Base-by-base conservation (phyloP, 2,797 vertebrate genomes). In the Jordanella pulchra region DNA sequence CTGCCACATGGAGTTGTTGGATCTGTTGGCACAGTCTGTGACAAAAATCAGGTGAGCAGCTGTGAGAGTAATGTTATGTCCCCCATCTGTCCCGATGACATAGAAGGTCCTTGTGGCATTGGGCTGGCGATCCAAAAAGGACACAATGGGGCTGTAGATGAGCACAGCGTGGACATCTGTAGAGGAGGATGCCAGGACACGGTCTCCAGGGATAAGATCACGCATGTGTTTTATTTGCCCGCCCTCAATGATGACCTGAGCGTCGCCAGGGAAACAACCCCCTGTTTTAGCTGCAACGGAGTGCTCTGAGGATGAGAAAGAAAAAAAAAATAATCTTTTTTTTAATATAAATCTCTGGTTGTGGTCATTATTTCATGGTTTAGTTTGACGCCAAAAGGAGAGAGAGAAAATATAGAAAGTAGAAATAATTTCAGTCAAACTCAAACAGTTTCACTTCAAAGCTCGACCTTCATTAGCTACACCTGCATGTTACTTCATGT, bases 221-320 rank as follows among this genome's bases (percentile, higher is more conserved):
- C 91, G 92, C 91, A 99, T 90, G 0, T 90, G 90, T 39, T 86
- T 96, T 21, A 84, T 91, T 7, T 83, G 91, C n/a, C 98, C 97
- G 0, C 93, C 91, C 83, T 96, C 94, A 42, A 97, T 83, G 13
- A 84, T 91, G 6, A 97, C 96, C 84, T 93, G 89, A 0, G 97
- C 95, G 67, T 90, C 84, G 1, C 95, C 96, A 0, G 97, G 96
- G 86, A 99, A 99, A 91, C 98, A 99, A 69, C 98, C 98, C 0
- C 98, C 98, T 0, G 97, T 99, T 94, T 99, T 99, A n/a, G 97
- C 97, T 7, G 98, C 98, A 0, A 97, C 97, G 0, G 98, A 99
- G 86, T 99, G 97, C 82, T 99, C 98, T 99, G 92, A 23, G 85
- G 45, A 82, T 69, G 81, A 10, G 28, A 67, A 75, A 80, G 35